Evolutionary conservation across 2,797 vertebrate species (phyloP).

Genomic region (Apodemus agrarius): DNA sequence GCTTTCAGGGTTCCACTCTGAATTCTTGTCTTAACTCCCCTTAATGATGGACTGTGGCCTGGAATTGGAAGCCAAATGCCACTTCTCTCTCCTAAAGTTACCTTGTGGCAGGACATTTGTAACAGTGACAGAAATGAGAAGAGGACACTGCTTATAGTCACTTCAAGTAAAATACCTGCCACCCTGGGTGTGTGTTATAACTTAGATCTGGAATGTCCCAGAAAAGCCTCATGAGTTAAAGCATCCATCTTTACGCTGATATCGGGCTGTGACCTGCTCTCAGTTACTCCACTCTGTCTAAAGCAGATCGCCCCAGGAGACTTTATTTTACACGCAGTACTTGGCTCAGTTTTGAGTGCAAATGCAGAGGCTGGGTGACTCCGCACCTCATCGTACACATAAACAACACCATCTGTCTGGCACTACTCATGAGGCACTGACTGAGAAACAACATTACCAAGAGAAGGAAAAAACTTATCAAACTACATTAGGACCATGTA

Average conservation of each 20-base stretch:
- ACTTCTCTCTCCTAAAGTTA: background rate
- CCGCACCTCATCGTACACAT: background rate
- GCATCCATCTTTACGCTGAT: background rate
- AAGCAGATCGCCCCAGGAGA: background rate
- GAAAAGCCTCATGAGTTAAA: background rate
- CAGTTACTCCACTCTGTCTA: background rate
- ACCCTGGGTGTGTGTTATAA: background rate
- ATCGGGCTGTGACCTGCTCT: background rate
- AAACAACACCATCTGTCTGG: background rate
- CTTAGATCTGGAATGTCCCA: background rate
- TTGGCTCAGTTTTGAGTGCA: background rate
- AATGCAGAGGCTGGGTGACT: background rate
- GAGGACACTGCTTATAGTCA: background rate
- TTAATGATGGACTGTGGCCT: background rate
- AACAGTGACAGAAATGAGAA: background rate
- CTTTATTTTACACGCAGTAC: background rate
- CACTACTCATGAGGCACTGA: background rate
- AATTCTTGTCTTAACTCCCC: background rate
- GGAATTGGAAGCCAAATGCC: background rate
- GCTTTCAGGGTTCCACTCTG: background rate
- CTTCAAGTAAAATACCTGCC: background rate
- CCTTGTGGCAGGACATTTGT: background rate
- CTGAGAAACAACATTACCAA: background rate
- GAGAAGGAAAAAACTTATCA: background rate
- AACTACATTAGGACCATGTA: background rate